Conservation (phyloP, 2,888 invertebrate genomes). For the Camponotus fellah region DNA sequence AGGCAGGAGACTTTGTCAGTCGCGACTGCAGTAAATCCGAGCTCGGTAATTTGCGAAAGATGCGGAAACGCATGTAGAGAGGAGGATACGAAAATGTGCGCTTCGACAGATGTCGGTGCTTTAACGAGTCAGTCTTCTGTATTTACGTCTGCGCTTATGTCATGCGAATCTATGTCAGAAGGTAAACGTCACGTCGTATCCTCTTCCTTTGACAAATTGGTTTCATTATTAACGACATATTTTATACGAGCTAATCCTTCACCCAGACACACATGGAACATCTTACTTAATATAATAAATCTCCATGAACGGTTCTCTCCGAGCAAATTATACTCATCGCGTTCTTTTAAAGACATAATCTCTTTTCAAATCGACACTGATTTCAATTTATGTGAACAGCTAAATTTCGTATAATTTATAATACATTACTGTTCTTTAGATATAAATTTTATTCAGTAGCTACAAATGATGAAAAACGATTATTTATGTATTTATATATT, state of each 20-base stretch:
- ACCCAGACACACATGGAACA: background rate
- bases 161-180: constrained; percentile 42
- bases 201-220: constrained; percentile 35
- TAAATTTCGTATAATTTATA: background rate
- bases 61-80: constrained; percentile 46
- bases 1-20: constrained; percentile 49
- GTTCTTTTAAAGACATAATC: background rate
- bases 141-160: constrained; percentile 43
- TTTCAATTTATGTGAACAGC: constrained; percentile 1
- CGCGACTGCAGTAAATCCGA: background rate
- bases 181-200: constrained; percentile 28
- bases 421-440: background rate
- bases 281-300: constrained; percentile 40
- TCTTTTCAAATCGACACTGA: background rate
- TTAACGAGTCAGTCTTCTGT: constrained; percentile 44
- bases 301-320: constrained; percentile 14
- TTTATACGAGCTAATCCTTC: constrained; percentile 21
- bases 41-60: constrained; percentile 52
- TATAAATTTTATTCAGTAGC: background rate
- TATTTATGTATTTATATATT: background rate
- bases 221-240: constrained; percentile 21
- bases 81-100: constrained; percentile 38
- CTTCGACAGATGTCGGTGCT: constrained; percentile 46
- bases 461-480: background rate
- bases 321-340: background rate